Conservation (phyloP, 2,113 vertebrate genomes). For the Opisthocomus hoazin region DNA sequence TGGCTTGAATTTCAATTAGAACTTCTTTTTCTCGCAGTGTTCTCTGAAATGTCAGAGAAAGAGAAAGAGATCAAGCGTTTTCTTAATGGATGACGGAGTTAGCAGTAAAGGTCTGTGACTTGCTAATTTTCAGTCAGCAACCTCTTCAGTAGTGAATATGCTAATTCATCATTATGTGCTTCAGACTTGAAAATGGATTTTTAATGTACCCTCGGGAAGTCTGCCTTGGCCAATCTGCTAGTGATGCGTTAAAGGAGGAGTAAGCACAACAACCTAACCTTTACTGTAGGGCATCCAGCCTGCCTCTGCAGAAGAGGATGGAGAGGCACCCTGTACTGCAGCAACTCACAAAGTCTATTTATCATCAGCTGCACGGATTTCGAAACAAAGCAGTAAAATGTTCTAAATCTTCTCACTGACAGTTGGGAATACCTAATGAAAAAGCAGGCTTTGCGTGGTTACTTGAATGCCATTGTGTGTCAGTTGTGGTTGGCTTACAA, state of each 20-base stretch:
- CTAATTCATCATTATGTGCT: neutral
- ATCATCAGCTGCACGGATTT: neutral
- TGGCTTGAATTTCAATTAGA: conserved; percentile 66
- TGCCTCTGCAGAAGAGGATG: neutral
- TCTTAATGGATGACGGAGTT: neutral
- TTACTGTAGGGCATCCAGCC: neutral
- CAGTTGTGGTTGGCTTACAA: neutral
- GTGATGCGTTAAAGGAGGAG: neutral
- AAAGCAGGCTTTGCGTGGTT: neutral
- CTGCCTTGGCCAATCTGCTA: neutral
- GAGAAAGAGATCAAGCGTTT: conserved; percentile 7
- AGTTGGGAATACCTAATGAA: neutral
- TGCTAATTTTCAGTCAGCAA: neutral
- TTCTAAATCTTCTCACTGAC: neutral
- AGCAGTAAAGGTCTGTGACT: conserved; percentile 43
- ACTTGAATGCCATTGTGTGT: neutral
- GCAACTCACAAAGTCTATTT: neutral
- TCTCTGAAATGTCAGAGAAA: conserved; percentile 53
- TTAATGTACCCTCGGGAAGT: neutral
- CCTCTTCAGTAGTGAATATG: neutral
- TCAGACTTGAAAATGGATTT: neutral
- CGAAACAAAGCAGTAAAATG: neutral
- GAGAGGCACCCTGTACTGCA: neutral
- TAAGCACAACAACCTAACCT: neutral
- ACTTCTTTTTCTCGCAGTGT: conserved; percentile 73